Percentiles rank a stretch among this genome's conserved stretches.
These are phyloP conservation scores for Amphimedon queenslandica DNA, from an alignment of 37 sponge, comb jelly and placozoan genomes.

Conservation along the genomic window DNA sequence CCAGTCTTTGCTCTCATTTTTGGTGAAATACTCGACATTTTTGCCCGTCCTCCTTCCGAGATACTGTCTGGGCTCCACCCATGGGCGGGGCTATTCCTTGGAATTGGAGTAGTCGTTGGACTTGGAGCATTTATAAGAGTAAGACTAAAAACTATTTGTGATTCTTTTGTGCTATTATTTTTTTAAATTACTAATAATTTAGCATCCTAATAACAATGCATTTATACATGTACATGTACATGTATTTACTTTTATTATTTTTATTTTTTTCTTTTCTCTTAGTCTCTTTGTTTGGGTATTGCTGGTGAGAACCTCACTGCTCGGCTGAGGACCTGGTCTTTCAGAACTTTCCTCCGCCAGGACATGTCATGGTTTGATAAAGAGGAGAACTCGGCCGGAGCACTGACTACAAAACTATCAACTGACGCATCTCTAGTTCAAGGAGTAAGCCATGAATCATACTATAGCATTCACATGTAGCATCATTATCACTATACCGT, in stretches of 20 bases:
- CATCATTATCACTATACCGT: too few relatives aligned
- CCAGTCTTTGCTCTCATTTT: conserved; percentile 76
- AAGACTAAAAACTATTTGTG: not conserved
- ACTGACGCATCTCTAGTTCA: conserved; percentile 64
- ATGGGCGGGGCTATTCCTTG: conserved; percentile 47
- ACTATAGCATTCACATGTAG: too few relatives aligned
- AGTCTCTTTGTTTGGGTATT: conserved; percentile 37
- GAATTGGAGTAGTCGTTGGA: conserved; percentile 40
- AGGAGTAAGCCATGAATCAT: conserved; percentile 67
- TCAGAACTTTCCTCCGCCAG: conserved; percentile 53
- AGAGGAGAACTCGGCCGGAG: conserved; percentile 53
- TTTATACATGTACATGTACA: too few relatives aligned
- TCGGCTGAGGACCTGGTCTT: conserved; percentile 26
- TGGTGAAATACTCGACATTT: conserved; percentile 50
- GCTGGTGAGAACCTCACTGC: conserved; percentile 54
- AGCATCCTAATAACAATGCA: too few relatives aligned
- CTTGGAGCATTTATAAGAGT: conserved; percentile 46
- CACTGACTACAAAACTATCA: conserved; percentile 59
- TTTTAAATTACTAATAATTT: too few relatives aligned
- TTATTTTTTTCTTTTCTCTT: not conserved
- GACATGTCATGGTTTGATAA: conserved; percentile 73
- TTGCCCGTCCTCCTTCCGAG: not conserved
- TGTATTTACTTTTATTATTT: too few relatives aligned
- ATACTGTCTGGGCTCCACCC: conserved; percentile 4
- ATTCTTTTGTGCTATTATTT: too few relatives aligned